These are phyloP conservation scores for Schizaphis graminum DNA, from an alignment of 2,888 invertebrate genomes.

Conservation along the genomic window DNA sequence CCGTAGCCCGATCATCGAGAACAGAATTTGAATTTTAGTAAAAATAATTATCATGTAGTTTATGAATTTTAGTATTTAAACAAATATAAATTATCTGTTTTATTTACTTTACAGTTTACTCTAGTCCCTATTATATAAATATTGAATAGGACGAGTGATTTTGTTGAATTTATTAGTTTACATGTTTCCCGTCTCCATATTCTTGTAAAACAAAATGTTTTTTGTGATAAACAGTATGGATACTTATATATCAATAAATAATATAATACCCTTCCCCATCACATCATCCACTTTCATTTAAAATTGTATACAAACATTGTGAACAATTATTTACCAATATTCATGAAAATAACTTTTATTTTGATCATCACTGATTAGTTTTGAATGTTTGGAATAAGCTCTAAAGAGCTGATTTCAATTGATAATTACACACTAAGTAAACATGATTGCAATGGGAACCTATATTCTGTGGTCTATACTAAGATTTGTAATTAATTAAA, in stretches of 20 bases:
- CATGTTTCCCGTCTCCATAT: neutral
- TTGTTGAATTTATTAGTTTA: neutral
- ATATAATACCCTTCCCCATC: neutral
- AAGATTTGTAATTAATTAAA: neutral
- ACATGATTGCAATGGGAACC: neutral
- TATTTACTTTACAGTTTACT: neutral
- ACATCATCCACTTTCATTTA: neutral
- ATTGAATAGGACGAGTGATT: neutral
- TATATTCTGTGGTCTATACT: neutral
- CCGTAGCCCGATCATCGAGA: neutral
- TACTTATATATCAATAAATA: neutral
- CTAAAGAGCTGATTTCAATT: neutral
- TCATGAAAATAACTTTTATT: neutral
- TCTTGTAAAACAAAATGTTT: neutral
- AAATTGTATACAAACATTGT: neutral
- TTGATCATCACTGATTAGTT: neutral
- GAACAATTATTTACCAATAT: neutral
- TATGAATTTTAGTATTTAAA: neutral
- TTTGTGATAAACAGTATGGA: neutral
- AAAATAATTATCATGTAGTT: neutral
- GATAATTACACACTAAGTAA: neutral
- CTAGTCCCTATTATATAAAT: neutral
- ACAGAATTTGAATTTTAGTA: neutral
- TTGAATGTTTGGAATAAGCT: neutral
- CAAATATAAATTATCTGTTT: neutral